phyloP scores from a whole-genome alignment of 2,797 vertebrate species.

The Rhabdophis nuchalis region DNA sequence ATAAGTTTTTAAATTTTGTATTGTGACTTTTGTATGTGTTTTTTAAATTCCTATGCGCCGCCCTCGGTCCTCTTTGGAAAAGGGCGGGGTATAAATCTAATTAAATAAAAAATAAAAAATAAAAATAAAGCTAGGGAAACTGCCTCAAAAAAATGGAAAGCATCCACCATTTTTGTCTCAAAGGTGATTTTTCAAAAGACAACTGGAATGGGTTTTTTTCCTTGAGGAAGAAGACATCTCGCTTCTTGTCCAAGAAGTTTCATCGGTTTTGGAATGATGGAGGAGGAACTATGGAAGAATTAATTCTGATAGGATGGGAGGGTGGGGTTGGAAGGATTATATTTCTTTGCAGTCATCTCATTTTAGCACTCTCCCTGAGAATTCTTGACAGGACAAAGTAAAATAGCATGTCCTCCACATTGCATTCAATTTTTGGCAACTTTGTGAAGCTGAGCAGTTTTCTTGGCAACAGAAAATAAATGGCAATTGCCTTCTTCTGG shows the following conservation, averaged over 20 bases:
- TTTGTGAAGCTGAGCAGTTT: background rate
- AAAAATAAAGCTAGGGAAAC: background rate
- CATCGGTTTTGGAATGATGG: background rate
- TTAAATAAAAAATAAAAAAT: too few species aligned
- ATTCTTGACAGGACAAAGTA: background rate
- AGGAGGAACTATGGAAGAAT: too few species aligned
- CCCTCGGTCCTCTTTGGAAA: too few species aligned
- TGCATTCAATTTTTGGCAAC: background rate
- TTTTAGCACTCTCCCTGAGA: too few species aligned
- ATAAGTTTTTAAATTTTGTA: too few species aligned
- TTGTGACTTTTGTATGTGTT: too few species aligned
- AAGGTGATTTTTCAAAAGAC: background rate
- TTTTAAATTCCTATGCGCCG: too few species aligned
- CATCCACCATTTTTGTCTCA: background rate
- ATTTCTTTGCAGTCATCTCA: too few species aligned
- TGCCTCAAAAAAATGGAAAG: background rate
- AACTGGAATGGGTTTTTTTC: background rate
- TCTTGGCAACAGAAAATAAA: background rate
- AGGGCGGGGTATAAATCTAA: too few species aligned
- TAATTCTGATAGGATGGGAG: too few species aligned
- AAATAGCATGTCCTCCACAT: background rate
- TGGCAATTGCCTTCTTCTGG: background rate
- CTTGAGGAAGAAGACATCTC: background rate
- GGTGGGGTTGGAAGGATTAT: too few species aligned
- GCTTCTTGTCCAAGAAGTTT: background rate